phyloP scores from a whole-genome alignment of 2,113 vertebrate genomes.

The Antigone vipio region DNA sequence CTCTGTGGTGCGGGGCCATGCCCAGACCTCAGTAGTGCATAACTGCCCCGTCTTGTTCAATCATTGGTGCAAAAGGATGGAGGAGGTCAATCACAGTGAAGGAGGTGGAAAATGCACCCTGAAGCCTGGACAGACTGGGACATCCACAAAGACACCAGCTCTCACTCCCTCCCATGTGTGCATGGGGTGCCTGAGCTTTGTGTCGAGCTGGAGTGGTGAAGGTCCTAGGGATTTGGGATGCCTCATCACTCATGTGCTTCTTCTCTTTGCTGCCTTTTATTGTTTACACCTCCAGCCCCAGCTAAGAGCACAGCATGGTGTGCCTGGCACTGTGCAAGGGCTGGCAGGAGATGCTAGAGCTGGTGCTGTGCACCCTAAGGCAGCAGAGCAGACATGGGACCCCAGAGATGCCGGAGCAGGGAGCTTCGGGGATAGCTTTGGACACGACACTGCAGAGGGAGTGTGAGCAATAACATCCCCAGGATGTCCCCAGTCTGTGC shows the following conservation, averaged over 20 bases:
- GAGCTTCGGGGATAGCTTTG: not conserved
- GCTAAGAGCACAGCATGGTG: not conserved
- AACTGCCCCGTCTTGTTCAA: accelerated
- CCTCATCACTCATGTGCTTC: not conserved
- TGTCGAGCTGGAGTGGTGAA: not conserved
- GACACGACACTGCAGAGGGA: too few relatives aligned
- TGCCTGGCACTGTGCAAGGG: not conserved
- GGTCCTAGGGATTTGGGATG: not conserved
- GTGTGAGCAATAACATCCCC: too few relatives aligned
- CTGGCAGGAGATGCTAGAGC: not conserved
- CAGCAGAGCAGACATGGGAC: not conserved
- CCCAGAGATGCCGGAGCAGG: not conserved
- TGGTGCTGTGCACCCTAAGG: not conserved
- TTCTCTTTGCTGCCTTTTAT: not conserved
- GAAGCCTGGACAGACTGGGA: accelerated
- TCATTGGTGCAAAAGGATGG: not conserved
- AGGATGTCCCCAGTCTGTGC: not conserved
- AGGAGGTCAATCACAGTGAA: not conserved
- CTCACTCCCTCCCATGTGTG: not conserved
- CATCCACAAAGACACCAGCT: not conserved
- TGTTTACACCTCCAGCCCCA: not conserved
- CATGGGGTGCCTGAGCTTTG: not conserved
- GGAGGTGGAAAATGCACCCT: not conserved
- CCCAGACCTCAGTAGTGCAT: not conserved
- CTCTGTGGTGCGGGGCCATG: not conserved